Conservation (phyloP, 2,113 vertebrate species). For the Microtus pennsylvanicus region DNA sequence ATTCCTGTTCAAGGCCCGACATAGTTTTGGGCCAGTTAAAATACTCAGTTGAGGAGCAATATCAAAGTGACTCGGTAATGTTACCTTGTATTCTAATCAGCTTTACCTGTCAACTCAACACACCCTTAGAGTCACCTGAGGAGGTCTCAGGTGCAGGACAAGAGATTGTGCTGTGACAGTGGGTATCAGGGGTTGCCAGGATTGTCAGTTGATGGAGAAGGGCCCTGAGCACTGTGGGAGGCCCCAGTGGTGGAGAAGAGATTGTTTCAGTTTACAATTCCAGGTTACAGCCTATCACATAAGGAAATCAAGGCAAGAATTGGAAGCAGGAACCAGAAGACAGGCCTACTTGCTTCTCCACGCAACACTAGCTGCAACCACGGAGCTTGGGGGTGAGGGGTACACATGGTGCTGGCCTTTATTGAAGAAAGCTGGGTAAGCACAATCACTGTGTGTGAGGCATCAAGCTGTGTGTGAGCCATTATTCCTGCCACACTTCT, state of each 20-base stretch:
- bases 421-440: not conserved
- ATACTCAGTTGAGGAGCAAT: not conserved
- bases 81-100: not conserved
- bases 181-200: not conserved
- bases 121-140: not conserved
- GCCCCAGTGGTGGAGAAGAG: not conserved
- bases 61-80: not conserved
- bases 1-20: not conserved
- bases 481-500: not conserved
- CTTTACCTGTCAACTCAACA: not conserved
- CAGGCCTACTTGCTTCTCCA: not conserved
- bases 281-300: not conserved
- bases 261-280: not conserved
- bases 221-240: not conserved
- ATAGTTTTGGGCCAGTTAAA: not conserved
- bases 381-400: too few species aligned
- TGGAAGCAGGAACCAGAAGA: not conserved
- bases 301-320: not conserved
- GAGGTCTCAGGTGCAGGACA: not conserved
- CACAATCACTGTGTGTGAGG: not conserved
- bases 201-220: not conserved
- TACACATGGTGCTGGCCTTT: not conserved
- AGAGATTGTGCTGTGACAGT: not conserved
- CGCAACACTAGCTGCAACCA: too few species aligned
- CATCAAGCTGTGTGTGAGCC: not conserved